Evolutionary conservation across 1,140 invertebrate genomes (phyloP).

Genomic region (Neoseiulus cucumeris): DNA sequence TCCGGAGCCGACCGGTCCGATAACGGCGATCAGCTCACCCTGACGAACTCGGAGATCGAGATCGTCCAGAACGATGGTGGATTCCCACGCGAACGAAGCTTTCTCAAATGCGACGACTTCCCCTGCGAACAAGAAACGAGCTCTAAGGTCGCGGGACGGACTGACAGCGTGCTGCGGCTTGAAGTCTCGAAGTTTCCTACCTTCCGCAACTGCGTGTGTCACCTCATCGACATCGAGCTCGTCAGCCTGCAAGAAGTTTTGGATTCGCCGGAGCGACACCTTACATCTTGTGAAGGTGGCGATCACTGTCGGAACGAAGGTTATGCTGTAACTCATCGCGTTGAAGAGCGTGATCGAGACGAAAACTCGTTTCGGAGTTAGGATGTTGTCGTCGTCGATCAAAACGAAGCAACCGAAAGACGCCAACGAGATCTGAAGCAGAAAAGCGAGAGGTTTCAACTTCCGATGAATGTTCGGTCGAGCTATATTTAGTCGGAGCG

Average conservation of each 20-base stretch:
- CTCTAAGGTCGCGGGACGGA: not conserved
- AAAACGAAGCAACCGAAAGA: constrained; percentile 78
- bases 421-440: constrained; percentile 37
- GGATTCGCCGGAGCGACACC: not conserved
- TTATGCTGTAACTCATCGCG: constrained; percentile 72
- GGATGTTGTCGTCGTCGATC: constrained; percentile 37
- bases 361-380: constrained; percentile 78
- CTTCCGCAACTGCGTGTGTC: not conserved
- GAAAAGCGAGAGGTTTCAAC: not conserved
- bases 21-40: constrained; percentile 33
- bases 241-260: not conserved
- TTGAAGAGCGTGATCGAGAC: constrained; percentile 94
- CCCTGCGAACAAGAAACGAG: not conserved
- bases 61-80: constrained; percentile 17
- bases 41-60: constrained; percentile 21
- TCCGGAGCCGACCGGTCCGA: constrained; percentile 40
- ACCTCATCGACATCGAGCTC: not conserved
- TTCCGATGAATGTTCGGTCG: not conserved
- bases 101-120: not conserved
- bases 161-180: not conserved
- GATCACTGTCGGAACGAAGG: not conserved
- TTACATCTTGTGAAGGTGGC: not conserved
- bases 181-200: not conserved
- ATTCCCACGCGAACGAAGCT: not conserved
- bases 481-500: not conserved